These are phyloP conservation scores for Pogonognathellus flavescens DNA, from an alignment of 1,140 invertebrate genomes.

Conservation along the genomic window DNA sequence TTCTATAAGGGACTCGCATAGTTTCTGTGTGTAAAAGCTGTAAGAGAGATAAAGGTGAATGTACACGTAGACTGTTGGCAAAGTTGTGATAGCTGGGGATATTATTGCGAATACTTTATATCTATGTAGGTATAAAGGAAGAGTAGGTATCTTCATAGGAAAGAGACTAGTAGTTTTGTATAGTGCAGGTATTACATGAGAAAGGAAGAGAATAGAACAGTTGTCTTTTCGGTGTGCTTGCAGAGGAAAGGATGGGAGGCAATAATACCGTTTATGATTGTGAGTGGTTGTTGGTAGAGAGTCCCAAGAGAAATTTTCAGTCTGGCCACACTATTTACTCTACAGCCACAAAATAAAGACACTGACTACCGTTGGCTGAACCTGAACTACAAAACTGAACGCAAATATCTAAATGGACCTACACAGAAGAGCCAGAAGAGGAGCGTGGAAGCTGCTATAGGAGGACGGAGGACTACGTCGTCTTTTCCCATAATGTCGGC, in stretches of 20 bases:
- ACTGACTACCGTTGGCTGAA: slow-evolving; percentile 14
- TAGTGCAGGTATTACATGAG: not conserved
- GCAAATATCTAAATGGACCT: not conserved
- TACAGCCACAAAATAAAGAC: slow-evolving; percentile 48
- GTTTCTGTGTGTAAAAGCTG: too few relatives aligned
- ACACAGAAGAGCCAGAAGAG: too few relatives aligned
- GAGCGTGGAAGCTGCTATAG: too few relatives aligned
- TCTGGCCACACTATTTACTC: slow-evolving; percentile 52
- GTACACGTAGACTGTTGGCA: not conserved
- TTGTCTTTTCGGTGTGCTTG: slow-evolving; percentile 9
- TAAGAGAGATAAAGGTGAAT: not conserved
- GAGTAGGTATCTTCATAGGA: not conserved
- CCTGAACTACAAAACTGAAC: slow-evolving; percentile 34
- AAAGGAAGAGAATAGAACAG: slow-evolving; percentile 13
- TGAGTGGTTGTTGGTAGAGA: slow-evolving; percentile 22
- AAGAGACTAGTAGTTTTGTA: not conserved
- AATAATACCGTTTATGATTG: slow-evolving; percentile 48
- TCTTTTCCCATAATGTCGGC: too few relatives aligned
- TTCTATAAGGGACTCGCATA: too few relatives aligned
- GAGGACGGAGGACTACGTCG: too few relatives aligned
- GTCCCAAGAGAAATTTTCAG: slow-evolving; percentile 48
- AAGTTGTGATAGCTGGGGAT: not conserved
- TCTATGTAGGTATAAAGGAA: too few relatives aligned
- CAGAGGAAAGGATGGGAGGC: slow-evolving; percentile 35
- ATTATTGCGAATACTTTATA: not conserved